Conservation (phyloP, 2,797 vertebrate genomes). For the Amblyraja radiata region DNA sequence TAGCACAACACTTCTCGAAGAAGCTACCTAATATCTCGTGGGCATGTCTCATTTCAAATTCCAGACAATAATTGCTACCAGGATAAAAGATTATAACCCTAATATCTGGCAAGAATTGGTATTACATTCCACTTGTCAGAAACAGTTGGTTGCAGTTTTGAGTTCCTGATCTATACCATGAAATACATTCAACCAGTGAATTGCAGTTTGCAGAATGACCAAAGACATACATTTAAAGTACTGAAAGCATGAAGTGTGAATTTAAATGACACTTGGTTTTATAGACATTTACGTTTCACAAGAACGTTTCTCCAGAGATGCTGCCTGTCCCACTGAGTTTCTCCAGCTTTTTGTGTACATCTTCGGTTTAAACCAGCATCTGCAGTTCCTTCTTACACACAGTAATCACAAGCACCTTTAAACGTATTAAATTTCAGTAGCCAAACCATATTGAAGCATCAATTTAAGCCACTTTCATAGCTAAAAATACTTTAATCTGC, state of each 20-base stretch:
- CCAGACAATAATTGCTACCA: not conserved
- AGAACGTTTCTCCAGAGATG: not conserved
- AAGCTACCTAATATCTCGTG: not conserved
- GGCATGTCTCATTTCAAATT: not conserved
- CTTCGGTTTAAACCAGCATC: no score
- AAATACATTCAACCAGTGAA: not conserved
- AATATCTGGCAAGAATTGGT: not conserved
- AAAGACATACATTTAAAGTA: not conserved
- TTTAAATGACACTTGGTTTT: not conserved
- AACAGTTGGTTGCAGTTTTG: not conserved
- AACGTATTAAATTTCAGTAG: not conserved
- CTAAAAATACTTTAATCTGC: constrained; percentile 1
- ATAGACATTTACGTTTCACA: not conserved
- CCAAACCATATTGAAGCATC: not conserved
- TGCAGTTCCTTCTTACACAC: not conserved
- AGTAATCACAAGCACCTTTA: not conserved
- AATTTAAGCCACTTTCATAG: not conserved
- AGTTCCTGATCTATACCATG: not conserved
- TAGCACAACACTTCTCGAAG: not conserved
- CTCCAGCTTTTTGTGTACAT: no score
- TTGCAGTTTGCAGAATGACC: no score
- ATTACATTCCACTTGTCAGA: not conserved
- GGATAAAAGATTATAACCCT: not conserved
- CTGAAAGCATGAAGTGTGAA: not conserved
- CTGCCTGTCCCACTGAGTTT: no score